A percentile compares a stretch with the other conserved stretches of the same genome.
Evolutionary conservation across 2,797 vertebrate genomes (phyloP).

Genomic region (Poecilia picta): DNA sequence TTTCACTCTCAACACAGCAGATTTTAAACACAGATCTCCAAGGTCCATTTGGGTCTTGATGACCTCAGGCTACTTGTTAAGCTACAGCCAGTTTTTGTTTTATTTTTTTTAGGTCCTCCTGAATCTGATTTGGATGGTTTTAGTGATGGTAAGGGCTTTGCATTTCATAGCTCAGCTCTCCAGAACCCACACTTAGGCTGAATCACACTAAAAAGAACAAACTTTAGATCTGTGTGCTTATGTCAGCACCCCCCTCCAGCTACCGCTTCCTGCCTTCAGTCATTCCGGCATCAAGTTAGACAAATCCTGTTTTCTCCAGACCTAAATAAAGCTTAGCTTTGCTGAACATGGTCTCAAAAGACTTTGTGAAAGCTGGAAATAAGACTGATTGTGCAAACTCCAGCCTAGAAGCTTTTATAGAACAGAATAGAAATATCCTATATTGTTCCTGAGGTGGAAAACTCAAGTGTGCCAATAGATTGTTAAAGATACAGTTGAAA

Average conservation of each 20-base stretch:
- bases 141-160: conserved; percentile 38
- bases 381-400: neutral
- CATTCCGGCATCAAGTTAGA: conserved; percentile 16
- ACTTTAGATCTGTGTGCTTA: conserved; percentile 39
- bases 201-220: conserved; percentile 61
- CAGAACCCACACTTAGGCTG: conserved; percentile 52
- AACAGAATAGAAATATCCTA: neutral
- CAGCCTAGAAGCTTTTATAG: neutral
- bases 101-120: neutral
- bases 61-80: neutral
- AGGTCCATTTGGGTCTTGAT: neutral
- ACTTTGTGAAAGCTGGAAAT: neutral
- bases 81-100: neutral
- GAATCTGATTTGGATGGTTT: conserved; percentile 43
- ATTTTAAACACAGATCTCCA: neutral
- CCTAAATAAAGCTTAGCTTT: neutral
- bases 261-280: conserved; percentile 17
- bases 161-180: conserved; percentile 42
- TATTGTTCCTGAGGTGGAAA: neutral
- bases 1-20: conserved; percentile 2
- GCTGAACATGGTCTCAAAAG: conserved; percentile 15
- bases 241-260: conserved; percentile 44
- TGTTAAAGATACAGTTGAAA: too few species aligned
- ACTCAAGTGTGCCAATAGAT: neutral
- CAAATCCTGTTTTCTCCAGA: conserved; percentile 17